Evolutionary conservation across 35 echinoderm and acorn worm genomes (phyloP).

Genomic region (Amphiura filiformis): DNA sequence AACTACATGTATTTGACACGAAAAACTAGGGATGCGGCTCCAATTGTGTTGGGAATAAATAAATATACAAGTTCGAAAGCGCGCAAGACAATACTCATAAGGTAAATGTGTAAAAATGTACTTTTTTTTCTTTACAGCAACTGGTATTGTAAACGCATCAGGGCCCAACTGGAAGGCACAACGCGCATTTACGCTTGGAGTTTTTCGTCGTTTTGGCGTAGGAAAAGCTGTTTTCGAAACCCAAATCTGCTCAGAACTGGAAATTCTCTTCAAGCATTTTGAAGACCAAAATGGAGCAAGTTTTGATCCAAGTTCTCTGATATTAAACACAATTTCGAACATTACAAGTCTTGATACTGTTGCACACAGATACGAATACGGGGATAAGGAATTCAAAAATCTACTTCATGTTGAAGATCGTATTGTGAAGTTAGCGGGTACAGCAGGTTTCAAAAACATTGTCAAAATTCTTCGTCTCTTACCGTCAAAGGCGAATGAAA

Average conservation of each 20-base stretch:
- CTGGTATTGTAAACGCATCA: conserved; percentile 2
- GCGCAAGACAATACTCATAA: no score
- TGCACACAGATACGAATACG: conserved; percentile 54
- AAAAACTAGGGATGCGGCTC: background rate
- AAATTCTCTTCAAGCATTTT: conserved; percentile 18
- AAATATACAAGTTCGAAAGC: no score
- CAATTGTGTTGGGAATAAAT: background rate
- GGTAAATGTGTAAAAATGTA: no score
- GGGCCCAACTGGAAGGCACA: conserved; percentile 69
- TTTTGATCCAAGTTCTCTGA: conserved; percentile 33
- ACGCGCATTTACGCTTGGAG: conserved; percentile 46
- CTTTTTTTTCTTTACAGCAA: background rate
- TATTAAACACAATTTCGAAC: conserved; percentile 39
- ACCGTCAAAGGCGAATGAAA: background rate
- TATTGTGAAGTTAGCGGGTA: background rate
- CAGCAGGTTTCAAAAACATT: background rate
- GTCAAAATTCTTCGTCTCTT: background rate
- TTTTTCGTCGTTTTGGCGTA: conserved; percentile 76
- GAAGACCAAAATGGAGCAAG: background rate
- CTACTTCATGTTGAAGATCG: background rate
- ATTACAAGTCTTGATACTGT: conserved; percentile 28
- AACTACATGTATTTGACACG: background rate
- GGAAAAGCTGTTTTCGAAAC: conserved; percentile 73
- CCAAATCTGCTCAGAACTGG: conserved; percentile 53
- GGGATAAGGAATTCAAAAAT: background rate